These are phyloP conservation scores for Alosa alosa DNA, from an alignment of 2,113 vertebrate genomes.

Conservation along the genomic window DNA sequence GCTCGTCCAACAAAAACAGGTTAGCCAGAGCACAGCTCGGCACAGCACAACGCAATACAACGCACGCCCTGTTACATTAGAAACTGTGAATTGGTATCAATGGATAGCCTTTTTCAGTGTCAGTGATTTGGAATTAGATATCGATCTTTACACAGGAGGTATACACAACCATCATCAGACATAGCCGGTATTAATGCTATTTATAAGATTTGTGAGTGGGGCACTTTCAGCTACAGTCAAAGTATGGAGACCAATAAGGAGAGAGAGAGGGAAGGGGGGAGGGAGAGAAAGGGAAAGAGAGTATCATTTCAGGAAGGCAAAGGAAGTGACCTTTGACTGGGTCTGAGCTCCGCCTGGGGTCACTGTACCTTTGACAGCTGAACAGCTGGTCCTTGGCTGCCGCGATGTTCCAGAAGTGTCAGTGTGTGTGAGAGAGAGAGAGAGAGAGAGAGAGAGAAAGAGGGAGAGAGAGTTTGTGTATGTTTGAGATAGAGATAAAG, in stretches of 20 bases:
- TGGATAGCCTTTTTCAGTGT: neutral
- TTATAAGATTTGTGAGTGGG: neutral
- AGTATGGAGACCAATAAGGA: neutral
- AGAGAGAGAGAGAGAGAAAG: neutral
- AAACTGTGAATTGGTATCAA: neutral
- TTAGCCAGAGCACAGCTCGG: neutral
- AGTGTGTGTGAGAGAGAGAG: neutral
- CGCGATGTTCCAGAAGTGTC: neutral
- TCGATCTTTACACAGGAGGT: neutral
- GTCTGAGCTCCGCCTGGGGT: neutral
- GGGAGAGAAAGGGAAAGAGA: neutral
- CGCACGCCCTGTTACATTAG: neutral
- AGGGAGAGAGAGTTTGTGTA: neutral
- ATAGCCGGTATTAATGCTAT: neutral
- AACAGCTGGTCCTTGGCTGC: neutral
- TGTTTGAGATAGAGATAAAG: neutral
- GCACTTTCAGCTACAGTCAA: neutral
- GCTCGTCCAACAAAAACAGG: slow-evolving; percentile 1
- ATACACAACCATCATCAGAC: neutral
- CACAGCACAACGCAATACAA: neutral
- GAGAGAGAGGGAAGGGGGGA: neutral
- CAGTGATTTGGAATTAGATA: slow-evolving; percentile 15
- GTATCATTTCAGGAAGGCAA: neutral
- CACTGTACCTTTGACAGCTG: neutral
- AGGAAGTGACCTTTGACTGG: neutral